Conservation (phyloP, 2,113 vertebrate genomes). For the Aplodontia rufa region DNA sequence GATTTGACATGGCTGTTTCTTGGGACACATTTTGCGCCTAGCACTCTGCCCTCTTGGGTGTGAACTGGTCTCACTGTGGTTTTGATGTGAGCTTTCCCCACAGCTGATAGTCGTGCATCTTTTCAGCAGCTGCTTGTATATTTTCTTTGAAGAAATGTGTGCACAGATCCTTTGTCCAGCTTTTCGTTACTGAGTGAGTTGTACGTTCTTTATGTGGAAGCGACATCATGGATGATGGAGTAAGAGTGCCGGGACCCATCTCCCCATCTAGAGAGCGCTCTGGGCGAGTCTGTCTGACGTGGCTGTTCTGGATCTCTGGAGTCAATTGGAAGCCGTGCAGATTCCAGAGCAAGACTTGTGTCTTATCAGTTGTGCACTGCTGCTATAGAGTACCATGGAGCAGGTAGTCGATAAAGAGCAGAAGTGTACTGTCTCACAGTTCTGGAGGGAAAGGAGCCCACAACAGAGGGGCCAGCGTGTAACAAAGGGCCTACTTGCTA, state of each 20-base stretch:
- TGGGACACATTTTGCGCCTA: background rate
- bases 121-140: background rate
- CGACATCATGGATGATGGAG: background rate
- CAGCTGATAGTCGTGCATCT: background rate
- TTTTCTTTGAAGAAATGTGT: background rate
- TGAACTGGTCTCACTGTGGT: background rate
- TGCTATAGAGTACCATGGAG: background rate
- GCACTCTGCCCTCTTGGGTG: background rate
- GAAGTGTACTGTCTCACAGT: no score
- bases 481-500: no score
- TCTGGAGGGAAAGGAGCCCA: background rate
- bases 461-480: background rate
- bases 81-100: background rate
- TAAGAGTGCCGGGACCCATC: background rate
- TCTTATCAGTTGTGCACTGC: background rate
- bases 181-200: background rate
- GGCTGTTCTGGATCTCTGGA: background rate
- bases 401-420: background rate
- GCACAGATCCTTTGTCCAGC: background rate
- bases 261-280: background rate
- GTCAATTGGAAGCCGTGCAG: background rate
- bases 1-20: background rate
- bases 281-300: background rate
- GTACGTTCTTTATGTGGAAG: background rate
- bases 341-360: background rate